Base-by-base conservation (phyloP, 1,140 invertebrate genomes). In the Lanistes nyassanus region DNA sequence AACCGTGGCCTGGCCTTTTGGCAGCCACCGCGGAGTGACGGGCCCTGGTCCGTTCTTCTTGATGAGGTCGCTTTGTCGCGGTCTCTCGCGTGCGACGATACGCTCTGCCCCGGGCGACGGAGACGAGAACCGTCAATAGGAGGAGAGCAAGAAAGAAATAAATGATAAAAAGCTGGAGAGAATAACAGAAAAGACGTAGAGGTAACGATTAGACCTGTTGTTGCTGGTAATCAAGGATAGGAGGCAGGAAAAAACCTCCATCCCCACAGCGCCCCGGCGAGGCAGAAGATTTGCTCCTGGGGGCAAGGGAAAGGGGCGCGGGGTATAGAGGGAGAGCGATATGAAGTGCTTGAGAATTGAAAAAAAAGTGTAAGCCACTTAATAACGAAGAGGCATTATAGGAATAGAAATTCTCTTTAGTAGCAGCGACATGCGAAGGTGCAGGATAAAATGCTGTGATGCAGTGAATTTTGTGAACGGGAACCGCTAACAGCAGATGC, bases 41-140 rank as follows among this genome's bases (percentile, higher is more conserved):
- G 70, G 60, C 55, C 42, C 60, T 37, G 53, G 70, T 58, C 37
- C 70, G 29, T 19, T 62, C 65, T 0, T 4, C 19, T 34, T 72
- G 70, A 72, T 72, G 70, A 72, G 53, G 39, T 62, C 31, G 55
- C 55, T 72, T 72, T 72, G 70, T 72, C 36, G 16, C 0, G 65
- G 65, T 66, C 34, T 9, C 65, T 26, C 23, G 26, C 36, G 11
- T 39, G 65, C 65, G 4, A 37, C 36, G 9, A 23, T 31, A 16
- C 62, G 5, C n/a, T 29, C 5, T 7, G 26, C 9, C 16, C 7
- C n/a, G 62, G 29, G 19, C 62, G 19, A 29, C 62, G 29, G 42
- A 64, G 31, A 19, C 29, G 62, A 64, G 56, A 7, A 7, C 11
- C n/a, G n/a, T 26, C 26, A 64, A 34, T 31, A 64, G 36, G 19